Evolutionary conservation across 2,888 invertebrate genomes (phyloP).

Genomic region (Rapana venosa): DNA sequence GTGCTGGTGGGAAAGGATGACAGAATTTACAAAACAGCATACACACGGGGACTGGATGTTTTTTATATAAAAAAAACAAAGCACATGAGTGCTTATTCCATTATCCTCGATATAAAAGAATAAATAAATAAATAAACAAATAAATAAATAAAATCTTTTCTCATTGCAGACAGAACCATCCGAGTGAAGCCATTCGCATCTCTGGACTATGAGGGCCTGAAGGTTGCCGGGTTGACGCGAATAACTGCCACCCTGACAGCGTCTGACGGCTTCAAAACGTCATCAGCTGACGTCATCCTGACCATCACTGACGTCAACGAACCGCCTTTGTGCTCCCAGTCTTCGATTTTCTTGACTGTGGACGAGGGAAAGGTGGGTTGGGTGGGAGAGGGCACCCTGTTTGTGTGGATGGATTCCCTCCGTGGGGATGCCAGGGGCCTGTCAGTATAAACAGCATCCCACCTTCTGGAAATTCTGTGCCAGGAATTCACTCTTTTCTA

Average conservation of each 20-base stretch:
- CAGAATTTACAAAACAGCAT: too few species aligned
- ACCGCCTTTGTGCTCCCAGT: constrained; percentile 12
- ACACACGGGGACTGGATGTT: too few species aligned
- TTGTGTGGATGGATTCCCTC: background rate
- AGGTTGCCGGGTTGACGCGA: background rate
- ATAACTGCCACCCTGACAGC: background rate
- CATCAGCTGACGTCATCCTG: constrained; percentile 32
- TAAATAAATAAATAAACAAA: background rate
- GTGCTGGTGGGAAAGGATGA: too few species aligned
- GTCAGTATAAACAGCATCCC: too few species aligned
- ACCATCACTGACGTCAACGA: constrained; percentile 45
- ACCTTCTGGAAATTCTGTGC: too few species aligned
- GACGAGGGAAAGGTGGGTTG: constrained; percentile 41
- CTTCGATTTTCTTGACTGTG: constrained; percentile 3
- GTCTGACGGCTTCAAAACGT: constrained; percentile 23
- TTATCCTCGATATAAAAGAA: too few species aligned
- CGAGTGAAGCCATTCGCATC: background rate
- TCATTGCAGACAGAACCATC: background rate
- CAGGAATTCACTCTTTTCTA: too few species aligned
- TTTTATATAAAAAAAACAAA: too few species aligned
- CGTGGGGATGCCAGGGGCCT: too few species aligned
- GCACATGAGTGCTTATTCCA: too few species aligned
- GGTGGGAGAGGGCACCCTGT: background rate
- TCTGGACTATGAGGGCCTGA: constrained; percentile 7
- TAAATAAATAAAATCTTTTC: background rate